Percentiles rank a stretch among this genome's conserved stretches.
These are phyloP conservation scores for Atopsyche davidsoni DNA, from an alignment of 1,140 invertebrate genomes.

Conservation along the genomic window DNA sequence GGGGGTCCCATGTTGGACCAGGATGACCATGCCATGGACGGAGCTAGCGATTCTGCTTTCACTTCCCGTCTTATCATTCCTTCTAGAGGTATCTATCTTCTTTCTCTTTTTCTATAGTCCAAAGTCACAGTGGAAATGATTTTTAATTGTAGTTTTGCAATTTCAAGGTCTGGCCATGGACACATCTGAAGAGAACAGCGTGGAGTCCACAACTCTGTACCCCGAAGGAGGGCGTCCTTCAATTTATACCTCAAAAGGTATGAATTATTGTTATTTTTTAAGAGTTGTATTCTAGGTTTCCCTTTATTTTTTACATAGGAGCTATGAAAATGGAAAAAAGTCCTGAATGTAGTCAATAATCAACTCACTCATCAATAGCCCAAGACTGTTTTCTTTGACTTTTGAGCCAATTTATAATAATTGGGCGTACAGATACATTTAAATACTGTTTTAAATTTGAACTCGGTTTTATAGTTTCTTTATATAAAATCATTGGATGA, in stretches of 20 bases:
- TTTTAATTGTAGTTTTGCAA: not conserved
- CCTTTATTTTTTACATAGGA: no score
- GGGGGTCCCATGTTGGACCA: not conserved
- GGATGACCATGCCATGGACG: conserved; percentile 17
- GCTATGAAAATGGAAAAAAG: no score
- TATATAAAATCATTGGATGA: no score
- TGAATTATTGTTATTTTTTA: no score
- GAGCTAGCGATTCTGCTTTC: no score
- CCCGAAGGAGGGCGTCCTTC: conserved; percentile 21
- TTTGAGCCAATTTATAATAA: no score
- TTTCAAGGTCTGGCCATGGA: conserved; percentile 41
- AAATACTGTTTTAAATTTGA: no score
- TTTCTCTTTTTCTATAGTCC: not conserved
- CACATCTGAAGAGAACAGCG: conserved; percentile 37
- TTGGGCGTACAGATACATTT: no score
- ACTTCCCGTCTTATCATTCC: not conserved
- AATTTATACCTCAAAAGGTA: conserved; percentile 22
- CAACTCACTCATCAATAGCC: no score
- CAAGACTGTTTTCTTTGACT: no score
- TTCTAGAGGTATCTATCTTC: not conserved
- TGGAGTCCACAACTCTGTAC: conserved; percentile 35
- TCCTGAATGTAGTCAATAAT: not conserved
- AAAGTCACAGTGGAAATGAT: not conserved
- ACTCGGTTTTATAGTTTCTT: no score
- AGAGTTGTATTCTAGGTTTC: no score